Conservation (phyloP, 2,797 vertebrate species). For the Chromis chromis region DNA sequence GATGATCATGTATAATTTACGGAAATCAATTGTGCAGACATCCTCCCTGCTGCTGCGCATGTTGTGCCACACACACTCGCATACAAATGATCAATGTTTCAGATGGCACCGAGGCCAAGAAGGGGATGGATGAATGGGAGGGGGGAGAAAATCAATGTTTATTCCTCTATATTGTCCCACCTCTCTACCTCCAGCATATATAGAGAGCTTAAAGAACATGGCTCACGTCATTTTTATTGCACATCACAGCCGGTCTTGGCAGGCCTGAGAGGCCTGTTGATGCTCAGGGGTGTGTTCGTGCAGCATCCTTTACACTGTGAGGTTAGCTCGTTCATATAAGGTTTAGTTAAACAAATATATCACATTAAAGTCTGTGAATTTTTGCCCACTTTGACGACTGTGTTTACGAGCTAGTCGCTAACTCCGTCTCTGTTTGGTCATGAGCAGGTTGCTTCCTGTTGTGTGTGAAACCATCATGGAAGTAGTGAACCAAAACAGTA, state of each 20-base stretch:
- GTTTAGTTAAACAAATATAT: background rate
- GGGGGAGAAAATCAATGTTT: constrained; percentile 74
- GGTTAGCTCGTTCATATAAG: background rate
- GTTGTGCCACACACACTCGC: constrained; percentile 19
- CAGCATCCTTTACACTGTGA: background rate
- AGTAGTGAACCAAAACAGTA: background rate
- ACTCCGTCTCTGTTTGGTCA: background rate
- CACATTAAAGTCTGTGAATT: background rate
- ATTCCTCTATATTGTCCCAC: constrained; percentile 60
- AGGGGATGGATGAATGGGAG: constrained; percentile 27
- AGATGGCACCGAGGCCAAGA: constrained; percentile 41
- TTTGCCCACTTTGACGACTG: background rate
- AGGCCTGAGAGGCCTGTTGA: constrained; percentile 42
- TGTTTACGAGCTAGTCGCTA: background rate
- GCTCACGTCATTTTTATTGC: constrained; percentile 11
- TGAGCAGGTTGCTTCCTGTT: background rate
- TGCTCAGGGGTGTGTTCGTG: background rate
- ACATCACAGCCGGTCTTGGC: background rate
- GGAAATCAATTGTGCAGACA: constrained; percentile 65
- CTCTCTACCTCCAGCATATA: constrained; percentile 17
- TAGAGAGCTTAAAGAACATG: constrained; percentile 7
- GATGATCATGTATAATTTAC: constrained; percentile 81
- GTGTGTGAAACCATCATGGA: background rate
- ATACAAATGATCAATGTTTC: constrained; percentile 70
- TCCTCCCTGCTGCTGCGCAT: constrained; percentile 44